Conservation (phyloP, 2,113 vertebrate genomes). For the Carassius auratus region DNA sequence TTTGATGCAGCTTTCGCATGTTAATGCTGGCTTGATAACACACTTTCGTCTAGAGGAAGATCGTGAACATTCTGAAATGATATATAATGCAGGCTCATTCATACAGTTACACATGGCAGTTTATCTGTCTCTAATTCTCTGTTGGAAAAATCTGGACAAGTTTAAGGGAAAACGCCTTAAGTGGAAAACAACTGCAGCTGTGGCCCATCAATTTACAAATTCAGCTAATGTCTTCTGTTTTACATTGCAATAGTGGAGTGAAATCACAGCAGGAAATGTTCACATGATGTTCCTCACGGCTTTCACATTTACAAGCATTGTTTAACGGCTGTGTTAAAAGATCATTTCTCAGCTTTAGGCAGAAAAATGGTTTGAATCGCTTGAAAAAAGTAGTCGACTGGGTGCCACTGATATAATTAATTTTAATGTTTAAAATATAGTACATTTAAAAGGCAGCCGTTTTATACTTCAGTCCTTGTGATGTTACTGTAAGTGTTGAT, state of each 20-base stretch:
- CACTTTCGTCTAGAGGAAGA: conserved; percentile 13
- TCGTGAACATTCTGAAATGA: conserved; percentile 9
- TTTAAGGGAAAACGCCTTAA: conserved; percentile 24
- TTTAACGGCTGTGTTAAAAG: background rate
- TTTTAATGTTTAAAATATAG: background rate
- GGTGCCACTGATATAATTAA: background rate
- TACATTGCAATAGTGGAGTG: conserved; percentile 11
- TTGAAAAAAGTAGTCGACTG: background rate
- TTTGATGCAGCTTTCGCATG: background rate
- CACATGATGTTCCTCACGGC: conserved; percentile 8
- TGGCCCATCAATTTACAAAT: conserved; percentile 26
- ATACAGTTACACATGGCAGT: background rate
- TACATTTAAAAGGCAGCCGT: background rate
- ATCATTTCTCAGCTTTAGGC: background rate
- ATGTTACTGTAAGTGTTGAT: background rate
- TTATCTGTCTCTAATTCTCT: background rate
- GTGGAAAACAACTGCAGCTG: conserved; percentile 47
- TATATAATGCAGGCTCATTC: background rate
- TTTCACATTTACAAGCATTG: background rate
- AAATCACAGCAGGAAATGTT: conserved; percentile 14
- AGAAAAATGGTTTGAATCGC: background rate
- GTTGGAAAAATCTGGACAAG: conserved; percentile 35
- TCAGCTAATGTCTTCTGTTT: conserved; percentile 5
- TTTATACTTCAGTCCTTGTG: background rate
- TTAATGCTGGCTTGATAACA: conserved; percentile 3